A percentile compares a stretch with the other conserved stretches of the same genome.
Conservation (phyloP, 2,888 invertebrate species). For the Amiota mariae region DNA sequence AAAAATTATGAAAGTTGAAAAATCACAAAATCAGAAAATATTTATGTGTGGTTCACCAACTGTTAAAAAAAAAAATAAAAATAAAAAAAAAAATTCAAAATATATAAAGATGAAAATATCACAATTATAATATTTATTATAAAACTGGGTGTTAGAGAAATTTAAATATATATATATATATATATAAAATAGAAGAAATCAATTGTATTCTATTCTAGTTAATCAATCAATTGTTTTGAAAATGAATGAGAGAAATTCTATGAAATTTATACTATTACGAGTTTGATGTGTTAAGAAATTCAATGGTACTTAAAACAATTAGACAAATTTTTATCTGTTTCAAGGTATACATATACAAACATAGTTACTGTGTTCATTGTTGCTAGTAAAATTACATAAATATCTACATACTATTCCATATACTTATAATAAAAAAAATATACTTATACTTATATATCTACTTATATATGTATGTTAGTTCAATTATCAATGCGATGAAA, state of each 20-base stretch:
- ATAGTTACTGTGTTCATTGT: constrained; percentile 68
- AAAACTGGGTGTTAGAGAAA: no score
- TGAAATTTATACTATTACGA: no score
- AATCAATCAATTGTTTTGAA: no score
- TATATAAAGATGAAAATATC: constrained; percentile 19
- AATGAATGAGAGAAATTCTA: no score
- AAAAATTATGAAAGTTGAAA: constrained; percentile 22
- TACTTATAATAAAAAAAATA: constrained; percentile 32
- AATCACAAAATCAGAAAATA: constrained; percentile 19
- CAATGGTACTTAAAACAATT: background rate
- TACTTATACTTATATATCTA: no score
- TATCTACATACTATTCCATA: constrained; percentile 18
- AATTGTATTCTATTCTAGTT: no score
- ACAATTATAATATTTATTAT: no score
- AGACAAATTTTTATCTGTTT: background rate
- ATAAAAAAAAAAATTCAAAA: constrained; percentile 4
- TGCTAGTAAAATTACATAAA: constrained; percentile 49
- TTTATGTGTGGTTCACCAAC: background rate
- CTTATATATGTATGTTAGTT: background rate
- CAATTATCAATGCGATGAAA: background rate
- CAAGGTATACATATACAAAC: constrained; percentile 28
- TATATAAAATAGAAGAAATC: no score
- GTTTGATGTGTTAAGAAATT: background rate
- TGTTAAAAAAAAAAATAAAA: background rate
- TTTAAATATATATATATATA: no score